These are phyloP conservation scores for Anthopleura xanthogrammica DNA, from an alignment of 92 coral and sea anemone genomes.

Conservation along the genomic window DNA sequence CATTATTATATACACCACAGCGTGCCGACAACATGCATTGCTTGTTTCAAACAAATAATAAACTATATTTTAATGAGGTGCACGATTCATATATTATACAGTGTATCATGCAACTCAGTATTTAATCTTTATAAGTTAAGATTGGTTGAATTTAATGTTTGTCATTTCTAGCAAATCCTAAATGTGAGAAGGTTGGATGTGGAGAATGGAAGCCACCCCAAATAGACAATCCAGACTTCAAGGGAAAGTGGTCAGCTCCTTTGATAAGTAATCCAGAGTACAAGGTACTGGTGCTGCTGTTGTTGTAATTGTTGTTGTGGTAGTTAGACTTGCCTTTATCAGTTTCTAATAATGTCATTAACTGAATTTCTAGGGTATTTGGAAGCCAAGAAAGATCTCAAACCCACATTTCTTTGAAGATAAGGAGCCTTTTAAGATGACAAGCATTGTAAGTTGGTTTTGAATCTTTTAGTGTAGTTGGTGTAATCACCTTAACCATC, in stretches of 20 bases:
- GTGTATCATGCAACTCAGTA: no score
- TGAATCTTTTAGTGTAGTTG: background rate
- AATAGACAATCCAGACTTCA: conserved; percentile 88
- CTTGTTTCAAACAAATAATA: no score
- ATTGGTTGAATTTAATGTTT: background rate
- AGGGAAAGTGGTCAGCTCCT: conserved; percentile 98
- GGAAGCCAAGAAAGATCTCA: conserved; percentile 91
- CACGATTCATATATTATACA: no score
- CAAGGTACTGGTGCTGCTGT: conserved; percentile 52
- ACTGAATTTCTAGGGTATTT: conserved; percentile 76
- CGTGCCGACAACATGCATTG: no score
- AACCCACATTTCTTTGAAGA: conserved; percentile 98
- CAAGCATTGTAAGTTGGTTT: conserved; percentile 72
- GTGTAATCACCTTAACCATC: background rate
- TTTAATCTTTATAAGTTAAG: background rate
- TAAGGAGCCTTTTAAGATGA: conserved; percentile 93
- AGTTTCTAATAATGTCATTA: background rate
- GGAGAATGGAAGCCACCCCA: conserved; percentile 95
- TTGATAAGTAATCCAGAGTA: conserved; percentile 87
- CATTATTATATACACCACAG: no score
- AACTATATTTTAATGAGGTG: no score
- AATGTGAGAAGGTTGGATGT: conserved; percentile 93
- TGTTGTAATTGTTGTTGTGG: background rate
- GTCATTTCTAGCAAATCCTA: conserved; percentile 73
- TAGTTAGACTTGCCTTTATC: background rate